Conservation (phyloP, 2,113 vertebrate genomes). For the Pseudopodoces humilis region DNA sequence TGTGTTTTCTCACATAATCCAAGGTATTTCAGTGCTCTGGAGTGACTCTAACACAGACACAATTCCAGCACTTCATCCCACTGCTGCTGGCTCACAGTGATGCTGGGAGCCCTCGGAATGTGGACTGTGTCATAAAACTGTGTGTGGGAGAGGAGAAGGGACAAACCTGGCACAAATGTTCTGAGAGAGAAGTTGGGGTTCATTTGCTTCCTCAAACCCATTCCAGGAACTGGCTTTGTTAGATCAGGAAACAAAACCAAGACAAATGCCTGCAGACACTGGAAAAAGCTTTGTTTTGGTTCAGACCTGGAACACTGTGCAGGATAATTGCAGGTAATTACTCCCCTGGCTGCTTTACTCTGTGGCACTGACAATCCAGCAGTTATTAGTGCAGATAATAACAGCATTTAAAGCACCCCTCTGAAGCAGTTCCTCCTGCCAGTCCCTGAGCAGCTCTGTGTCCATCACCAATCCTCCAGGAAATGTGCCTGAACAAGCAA, state of each 20-base stretch:
- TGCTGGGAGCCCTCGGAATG: background rate
- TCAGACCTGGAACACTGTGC: background rate
- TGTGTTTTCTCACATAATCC: background rate
- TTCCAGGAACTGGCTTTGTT: background rate
- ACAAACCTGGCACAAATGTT: background rate
- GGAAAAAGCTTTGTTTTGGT: background rate
- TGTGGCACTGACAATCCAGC: background rate
- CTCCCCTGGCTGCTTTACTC: background rate
- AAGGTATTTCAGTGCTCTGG: background rate
- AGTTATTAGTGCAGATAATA: background rate
- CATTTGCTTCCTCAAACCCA: background rate
- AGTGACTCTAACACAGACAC: background rate
- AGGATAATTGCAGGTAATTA: background rate
- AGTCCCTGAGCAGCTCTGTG: background rate
- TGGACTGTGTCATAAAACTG: background rate
- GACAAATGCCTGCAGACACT: background rate
- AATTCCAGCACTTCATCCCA: background rate
- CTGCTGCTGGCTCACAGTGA: fast-evolving
- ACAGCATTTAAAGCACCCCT: fast-evolving
- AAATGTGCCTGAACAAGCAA: background rate
- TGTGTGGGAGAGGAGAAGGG: background rate
- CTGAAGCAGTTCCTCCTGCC: background rate
- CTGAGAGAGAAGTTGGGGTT: background rate
- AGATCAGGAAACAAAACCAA: background rate
- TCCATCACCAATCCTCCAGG: background rate